These are phyloP conservation scores for Colaptes auratus DNA, from an alignment of 2,113 vertebrate species.

Conservation along the genomic window DNA sequence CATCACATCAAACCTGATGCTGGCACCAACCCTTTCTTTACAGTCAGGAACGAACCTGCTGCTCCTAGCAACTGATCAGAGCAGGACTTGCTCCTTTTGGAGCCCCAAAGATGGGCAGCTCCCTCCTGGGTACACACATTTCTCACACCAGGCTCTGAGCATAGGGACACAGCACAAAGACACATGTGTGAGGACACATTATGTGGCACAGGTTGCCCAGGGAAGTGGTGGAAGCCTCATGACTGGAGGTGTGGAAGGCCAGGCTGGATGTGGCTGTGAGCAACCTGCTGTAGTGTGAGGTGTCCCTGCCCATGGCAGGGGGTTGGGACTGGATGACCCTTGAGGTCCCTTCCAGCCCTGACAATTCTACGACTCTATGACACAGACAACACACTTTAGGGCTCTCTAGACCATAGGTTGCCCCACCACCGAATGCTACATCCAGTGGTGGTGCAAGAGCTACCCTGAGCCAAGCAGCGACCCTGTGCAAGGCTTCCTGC, in stretches of 20 bases:
- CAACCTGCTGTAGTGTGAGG: too few species aligned
- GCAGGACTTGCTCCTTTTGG: neutral
- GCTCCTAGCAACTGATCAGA: neutral
- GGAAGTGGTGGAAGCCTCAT: too few species aligned
- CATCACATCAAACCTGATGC: neutral
- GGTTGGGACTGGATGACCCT: too few species aligned
- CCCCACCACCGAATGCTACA: neutral
- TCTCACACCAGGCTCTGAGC: neutral
- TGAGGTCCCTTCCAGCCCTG: too few species aligned
- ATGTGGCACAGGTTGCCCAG: too few species aligned
- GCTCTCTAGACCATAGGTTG: too few species aligned
- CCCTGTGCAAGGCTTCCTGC: neutral
- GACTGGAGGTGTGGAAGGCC: too few species aligned
- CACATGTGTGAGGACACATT: accelerated
- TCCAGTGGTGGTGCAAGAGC: neutral
- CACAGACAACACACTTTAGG: neutral
- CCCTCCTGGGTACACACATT: neutral
- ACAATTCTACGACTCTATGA: too few species aligned
- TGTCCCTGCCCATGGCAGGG: too few species aligned
- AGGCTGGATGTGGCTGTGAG: too few species aligned
- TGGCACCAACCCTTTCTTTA: neutral
- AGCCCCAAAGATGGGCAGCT: neutral
- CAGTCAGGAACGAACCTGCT: neutral
- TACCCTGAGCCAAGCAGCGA: neutral
- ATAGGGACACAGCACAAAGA: neutral